Conservation (phyloP, 2,888 invertebrate species). For the Caenorhabditis sp. region DNA sequence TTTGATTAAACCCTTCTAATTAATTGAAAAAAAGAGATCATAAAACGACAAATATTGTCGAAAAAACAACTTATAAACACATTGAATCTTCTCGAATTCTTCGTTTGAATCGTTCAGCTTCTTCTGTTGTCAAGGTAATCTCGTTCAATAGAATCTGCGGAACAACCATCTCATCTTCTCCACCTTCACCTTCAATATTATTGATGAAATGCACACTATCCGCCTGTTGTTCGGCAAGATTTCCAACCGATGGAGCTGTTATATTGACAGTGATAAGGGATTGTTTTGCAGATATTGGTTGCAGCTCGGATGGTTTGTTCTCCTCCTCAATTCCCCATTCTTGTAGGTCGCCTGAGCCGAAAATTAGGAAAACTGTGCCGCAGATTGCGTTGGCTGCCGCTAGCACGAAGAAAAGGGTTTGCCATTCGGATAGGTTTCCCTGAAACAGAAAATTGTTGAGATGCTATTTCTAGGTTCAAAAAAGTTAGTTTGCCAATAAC, state of each 20-base stretch:
- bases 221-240: constrained; percentile 5
- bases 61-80: constrained; percentile 25
- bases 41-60: not conserved
- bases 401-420: constrained; percentile 35
- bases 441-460: constrained; percentile 6
- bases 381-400: constrained; percentile 38
- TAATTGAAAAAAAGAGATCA: not conserved
- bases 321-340: constrained; percentile 47
- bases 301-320: not conserved
- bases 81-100: constrained; percentile 39
- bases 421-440: constrained; percentile 46
- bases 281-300: not conserved
- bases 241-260: constrained; percentile 12
- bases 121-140: constrained; percentile 37
- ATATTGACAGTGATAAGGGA: not conserved
- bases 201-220: not conserved
- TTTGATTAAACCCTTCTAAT: constrained; percentile 4
- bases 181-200: not conserved
- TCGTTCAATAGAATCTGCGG: constrained; percentile 33
- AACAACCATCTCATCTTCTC: constrained; percentile 27
- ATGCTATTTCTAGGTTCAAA: not conserved
- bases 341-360: constrained; percentile 55
- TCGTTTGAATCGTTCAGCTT: constrained; percentile 29
- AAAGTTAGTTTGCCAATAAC: not conserved
- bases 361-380: constrained; percentile 41